Conservation (phyloP, 2,888 invertebrate species). For the Metallyticus violacea region DNA sequence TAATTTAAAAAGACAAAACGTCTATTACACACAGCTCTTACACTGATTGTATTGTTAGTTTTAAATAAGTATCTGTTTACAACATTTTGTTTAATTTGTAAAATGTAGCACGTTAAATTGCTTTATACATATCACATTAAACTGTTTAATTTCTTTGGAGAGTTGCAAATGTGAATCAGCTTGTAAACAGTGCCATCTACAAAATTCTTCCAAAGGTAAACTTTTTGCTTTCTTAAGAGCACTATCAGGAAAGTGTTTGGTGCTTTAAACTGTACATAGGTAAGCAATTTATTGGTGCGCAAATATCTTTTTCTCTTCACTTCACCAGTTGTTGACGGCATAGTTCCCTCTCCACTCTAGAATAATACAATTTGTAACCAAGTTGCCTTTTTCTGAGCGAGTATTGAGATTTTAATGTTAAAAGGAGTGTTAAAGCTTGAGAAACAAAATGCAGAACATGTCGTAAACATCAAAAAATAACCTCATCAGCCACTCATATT, state of each 20-base stretch:
- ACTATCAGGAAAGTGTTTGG: neutral
- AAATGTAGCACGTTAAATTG: neutral
- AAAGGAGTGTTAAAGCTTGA: neutral
- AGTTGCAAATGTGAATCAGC: neutral
- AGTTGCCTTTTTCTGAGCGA: constrained; percentile 13
- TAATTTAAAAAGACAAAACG: neutral
- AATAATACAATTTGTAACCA: constrained; percentile 16
- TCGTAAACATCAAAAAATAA: neutral
- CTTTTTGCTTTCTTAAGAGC: neutral
- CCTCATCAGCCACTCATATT: neutral
- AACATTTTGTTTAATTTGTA: neutral
- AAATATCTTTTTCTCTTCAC: neutral
- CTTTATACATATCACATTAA: constrained; percentile 2
- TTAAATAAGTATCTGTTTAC: neutral
- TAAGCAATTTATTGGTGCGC: constrained; percentile 6
- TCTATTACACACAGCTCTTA: no score
- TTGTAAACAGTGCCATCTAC: constrained; percentile 19
- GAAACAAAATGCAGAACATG: neutral
- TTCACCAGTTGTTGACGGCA: constrained; percentile 11
- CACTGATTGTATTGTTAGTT: neutral
- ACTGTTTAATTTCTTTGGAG: constrained; percentile 2
- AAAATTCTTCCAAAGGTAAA: constrained; percentile 18
- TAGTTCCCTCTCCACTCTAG: neutral
- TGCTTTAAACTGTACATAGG: constrained; percentile 23
- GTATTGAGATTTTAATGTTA: neutral